These are phyloP conservation scores for Lasioglossum vierecki DNA, from an alignment of 2,888 invertebrate species.

Conservation along the genomic window DNA sequence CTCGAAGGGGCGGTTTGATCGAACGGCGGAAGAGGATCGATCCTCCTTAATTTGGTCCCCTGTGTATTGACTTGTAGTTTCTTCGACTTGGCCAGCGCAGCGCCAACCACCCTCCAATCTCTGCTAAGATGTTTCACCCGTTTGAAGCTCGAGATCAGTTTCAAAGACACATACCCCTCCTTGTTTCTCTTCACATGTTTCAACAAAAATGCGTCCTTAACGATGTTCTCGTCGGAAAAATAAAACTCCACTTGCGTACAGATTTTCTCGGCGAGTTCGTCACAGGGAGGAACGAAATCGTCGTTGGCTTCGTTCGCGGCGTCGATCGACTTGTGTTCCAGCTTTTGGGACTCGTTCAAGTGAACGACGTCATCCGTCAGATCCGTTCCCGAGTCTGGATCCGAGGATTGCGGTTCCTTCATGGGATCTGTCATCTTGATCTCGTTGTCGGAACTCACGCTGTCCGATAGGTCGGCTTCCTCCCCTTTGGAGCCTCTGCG, in stretches of 20 bases:
- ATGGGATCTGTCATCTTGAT: slow-evolving; percentile 71
- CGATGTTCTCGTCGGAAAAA: slow-evolving; percentile 97
- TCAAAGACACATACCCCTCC: slow-evolving; percentile 97
- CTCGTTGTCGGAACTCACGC: slow-evolving; percentile 89
- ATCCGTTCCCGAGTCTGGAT: slow-evolving; percentile 75
- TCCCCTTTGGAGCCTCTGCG: slow-evolving; percentile 85
- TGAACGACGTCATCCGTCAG: slow-evolving; percentile 66
- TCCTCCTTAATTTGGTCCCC: slow-evolving; percentile 94
- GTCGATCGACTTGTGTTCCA: slow-evolving; percentile 8
- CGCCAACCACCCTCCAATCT: slow-evolving; percentile 96
- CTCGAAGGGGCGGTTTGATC: slow-evolving; percentile 97
- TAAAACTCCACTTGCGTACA: slow-evolving; percentile 96
- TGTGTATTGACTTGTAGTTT: slow-evolving; percentile 95
- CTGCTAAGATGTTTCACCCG: slow-evolving; percentile 96
- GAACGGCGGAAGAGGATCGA: slow-evolving; percentile 93
- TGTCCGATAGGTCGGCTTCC: slow-evolving; percentile 88
- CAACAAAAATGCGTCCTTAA: slow-evolving; percentile 96
- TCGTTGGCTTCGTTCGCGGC: slow-evolving; percentile 45
- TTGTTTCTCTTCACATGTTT: slow-evolving; percentile 98
- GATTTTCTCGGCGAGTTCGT: slow-evolving; percentile 91
- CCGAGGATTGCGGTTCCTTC: slow-evolving; percentile 66
- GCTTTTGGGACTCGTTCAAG: slow-evolving; percentile 43
- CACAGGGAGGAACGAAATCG: slow-evolving; percentile 86
- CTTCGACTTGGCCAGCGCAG: slow-evolving; percentile 91
- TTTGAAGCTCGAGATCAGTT: slow-evolving; percentile 97